phyloP scores from a whole-genome alignment of 2,113 vertebrate species.

The Mastomys coucha region DNA sequence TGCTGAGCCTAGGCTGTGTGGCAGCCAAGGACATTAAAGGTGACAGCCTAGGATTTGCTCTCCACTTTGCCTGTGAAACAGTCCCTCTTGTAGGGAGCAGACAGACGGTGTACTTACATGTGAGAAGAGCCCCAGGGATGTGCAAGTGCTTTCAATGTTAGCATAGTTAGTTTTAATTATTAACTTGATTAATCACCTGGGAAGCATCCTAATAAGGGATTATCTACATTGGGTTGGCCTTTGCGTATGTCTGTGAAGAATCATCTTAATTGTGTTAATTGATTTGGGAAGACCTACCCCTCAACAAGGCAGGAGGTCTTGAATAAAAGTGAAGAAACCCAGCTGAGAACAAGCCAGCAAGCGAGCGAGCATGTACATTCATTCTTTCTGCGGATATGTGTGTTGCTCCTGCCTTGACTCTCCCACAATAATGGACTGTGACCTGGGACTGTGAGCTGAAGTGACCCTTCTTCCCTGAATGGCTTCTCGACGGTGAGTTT shows the following conservation, averaged over 20 bases:
- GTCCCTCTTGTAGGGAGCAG: not conserved
- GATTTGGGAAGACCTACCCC: not conserved
- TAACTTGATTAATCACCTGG: not conserved
- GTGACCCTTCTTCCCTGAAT: not conserved
- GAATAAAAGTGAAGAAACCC: not conserved
- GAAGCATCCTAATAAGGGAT: not conserved
- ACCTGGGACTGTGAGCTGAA: not conserved
- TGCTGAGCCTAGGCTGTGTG: not conserved
- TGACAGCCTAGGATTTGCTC: not conserved
- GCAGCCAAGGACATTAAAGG: not conserved
- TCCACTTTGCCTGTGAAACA: not conserved
- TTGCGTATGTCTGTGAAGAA: not conserved
- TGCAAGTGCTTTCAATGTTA: not conserved
- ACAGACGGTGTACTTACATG: too few relatives aligned
- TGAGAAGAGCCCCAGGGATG: not conserved
- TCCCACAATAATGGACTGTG: too few relatives aligned
- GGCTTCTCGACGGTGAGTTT: not conserved
- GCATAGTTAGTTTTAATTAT: not conserved
- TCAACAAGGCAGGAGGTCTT: not conserved
- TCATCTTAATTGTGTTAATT: too few relatives aligned
- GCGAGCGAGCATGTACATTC: not conserved
- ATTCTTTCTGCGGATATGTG: not conserved
- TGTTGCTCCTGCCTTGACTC: not conserved
- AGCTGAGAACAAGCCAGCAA: not conserved
- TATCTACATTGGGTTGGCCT: not conserved